Conservation (phyloP, 1,140 invertebrate species). For the Scaptodrosophila lebanonensis region DNA sequence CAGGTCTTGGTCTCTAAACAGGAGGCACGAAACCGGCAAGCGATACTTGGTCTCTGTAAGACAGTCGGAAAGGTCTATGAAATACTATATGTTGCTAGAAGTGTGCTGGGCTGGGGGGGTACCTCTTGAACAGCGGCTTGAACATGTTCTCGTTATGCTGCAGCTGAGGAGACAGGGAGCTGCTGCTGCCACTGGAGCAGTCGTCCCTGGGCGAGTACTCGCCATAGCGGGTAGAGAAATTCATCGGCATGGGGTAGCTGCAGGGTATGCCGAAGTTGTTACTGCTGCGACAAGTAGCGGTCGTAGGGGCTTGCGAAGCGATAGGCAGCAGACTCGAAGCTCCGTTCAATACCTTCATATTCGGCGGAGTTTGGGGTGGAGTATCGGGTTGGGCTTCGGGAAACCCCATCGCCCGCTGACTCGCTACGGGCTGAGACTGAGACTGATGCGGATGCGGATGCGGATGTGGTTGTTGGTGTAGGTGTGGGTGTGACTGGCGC, state of each 20-base stretch:
- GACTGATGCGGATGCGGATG: conserved; percentile 28
- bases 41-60: no score
- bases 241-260: conserved; percentile 54
- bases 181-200: conserved; percentile 79
- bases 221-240: conserved; percentile 53
- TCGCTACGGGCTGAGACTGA: conserved; percentile 63
- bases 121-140: conserved; percentile 94
- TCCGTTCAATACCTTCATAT: conserved; percentile 90
- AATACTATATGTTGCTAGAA: no score
- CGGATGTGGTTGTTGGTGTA: conserved; percentile 22
- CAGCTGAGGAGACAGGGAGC: conserved; percentile 81
- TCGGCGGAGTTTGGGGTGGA: conserved; percentile 93
- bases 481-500: conserved; percentile 37
- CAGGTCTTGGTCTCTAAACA: no score
- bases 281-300: conserved; percentile 79
- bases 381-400: conserved; percentile 92
- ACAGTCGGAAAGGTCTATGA: no score
- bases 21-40: no score
- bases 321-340: conserved; percentile 80
- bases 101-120: conserved; percentile 47
- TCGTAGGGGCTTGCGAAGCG: conserved; percentile 78
- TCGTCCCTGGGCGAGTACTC: conserved; percentile 76
- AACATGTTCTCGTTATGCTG: conserved; percentile 78
- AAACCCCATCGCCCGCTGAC: conserved; percentile 82
- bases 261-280: conserved; percentile 77